Base-by-base conservation (phyloP, 2,797 vertebrate species). In the Microhierax caerulescens region DNA sequence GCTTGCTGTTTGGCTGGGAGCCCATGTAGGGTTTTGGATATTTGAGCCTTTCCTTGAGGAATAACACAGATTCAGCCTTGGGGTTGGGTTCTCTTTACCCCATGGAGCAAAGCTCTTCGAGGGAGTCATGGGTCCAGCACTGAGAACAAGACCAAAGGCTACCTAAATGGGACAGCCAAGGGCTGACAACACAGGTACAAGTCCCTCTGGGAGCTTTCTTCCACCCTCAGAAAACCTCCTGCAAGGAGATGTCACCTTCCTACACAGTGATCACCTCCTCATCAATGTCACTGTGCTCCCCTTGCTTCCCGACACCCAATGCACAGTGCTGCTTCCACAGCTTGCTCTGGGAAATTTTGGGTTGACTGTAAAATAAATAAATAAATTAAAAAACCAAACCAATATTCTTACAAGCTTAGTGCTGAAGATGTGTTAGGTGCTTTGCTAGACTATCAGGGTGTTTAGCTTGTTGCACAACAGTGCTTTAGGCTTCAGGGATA, bases 261-360 rank as follows among this genome's bases (percentile, higher is more conserved):
- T 1, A 25, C 6, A 18, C 13, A 25, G 30, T 14, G 56, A 36
- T 30, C 1, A 4, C 25, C 41, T 72, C 65, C 30, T 30, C 3
- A 0, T 23, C 64, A 47, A 39, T 0, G 0, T 37, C 47, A 6
- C 37, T 15, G 27, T 1, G 0, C 39, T 53, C n/a, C 39, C 27
- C 10, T 16, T 23, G 28, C 28, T 30, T 32, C 24, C 47, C 24
- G 37, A 51, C 48, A 39, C 19, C 10, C 34, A 7, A 7, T 22
- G 18, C 22, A 63, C 37, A 63, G 28, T n/a, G 32, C 5, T 32
- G 27, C 14, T 53, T 32, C 37, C 51, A 37, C 19, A 53, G 27
- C 11, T 37, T 53, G 45, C 28, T 73, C 23, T 45, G 48, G 25
- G 17, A 53, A 61, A 61, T 24, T 30, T 30, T 10, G 32, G 16